Conservation (phyloP, 2,797 vertebrate genomes). For the Bradypus variegatus region DNA sequence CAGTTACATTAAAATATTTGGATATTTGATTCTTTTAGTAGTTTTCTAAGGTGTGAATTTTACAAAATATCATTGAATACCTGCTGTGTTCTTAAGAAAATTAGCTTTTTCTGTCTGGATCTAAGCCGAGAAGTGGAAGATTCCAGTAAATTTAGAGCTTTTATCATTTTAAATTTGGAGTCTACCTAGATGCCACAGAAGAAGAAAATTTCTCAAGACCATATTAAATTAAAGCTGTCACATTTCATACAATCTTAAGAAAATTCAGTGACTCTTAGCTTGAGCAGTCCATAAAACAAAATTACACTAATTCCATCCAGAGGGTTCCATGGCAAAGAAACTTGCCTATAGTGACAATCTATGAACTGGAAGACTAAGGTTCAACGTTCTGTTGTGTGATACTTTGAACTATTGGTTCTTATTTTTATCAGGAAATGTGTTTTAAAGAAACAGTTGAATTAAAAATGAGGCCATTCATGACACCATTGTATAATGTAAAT, state of each 20-base stretch:
- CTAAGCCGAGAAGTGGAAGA: neutral
- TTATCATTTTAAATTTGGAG: neutral
- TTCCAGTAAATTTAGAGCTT: neutral
- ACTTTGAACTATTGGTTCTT: neutral
- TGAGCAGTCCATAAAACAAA: neutral
- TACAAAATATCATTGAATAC: neutral
- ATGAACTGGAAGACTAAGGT: neutral
- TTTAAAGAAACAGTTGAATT: constrained; percentile 13
- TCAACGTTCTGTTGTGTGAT: neutral
- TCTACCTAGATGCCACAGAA: neutral
- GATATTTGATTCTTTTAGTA: neutral
- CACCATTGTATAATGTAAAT: neutral
- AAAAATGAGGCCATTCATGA: neutral
- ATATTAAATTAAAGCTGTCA: constrained; percentile 11
- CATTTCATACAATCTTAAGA: neutral
- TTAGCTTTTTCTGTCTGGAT: neutral
- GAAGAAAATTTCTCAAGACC: neutral
- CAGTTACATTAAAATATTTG: neutral
- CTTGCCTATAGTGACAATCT: neutral
- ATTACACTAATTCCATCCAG: neutral
- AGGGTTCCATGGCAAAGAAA: neutral
- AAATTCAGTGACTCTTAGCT: neutral
- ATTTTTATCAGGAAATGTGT: neutral
- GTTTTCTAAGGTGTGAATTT: neutral
- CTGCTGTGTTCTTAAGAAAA: neutral